Evolutionary conservation across 2,888 invertebrate genomes (phyloP).

Genomic region (Noctua janthe): DNA sequence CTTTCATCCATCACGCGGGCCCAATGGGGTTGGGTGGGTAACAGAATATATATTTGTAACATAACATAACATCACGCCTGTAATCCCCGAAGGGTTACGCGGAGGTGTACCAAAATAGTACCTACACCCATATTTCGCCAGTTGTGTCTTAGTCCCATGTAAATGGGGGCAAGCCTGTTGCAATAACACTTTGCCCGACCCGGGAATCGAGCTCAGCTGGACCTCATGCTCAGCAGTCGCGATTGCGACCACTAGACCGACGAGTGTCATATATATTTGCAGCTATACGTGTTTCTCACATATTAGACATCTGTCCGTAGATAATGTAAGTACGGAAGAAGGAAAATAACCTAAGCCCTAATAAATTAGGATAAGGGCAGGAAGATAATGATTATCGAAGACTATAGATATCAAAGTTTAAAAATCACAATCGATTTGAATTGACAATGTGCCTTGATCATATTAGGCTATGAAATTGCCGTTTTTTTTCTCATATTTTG

Average conservation of each 20-base stretch:
- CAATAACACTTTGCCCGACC: no score
- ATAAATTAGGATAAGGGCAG: not conserved
- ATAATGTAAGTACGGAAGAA: not conserved
- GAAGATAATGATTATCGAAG: not conserved
- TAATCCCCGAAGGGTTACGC: not conserved
- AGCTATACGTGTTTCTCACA: not conserved
- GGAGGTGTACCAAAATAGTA: not conserved
- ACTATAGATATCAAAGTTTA: not conserved
- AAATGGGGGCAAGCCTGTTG: no score
- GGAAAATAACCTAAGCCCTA: not conserved
- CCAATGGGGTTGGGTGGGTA: not conserved
- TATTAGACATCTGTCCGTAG: not conserved
- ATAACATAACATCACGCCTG: not conserved
- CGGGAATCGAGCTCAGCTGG: no score
- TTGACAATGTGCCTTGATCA: not conserved
- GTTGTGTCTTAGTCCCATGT: not conserved
- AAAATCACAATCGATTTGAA: not conserved
- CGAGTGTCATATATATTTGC: no score
- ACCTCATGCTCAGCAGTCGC: no score
- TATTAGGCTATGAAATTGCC: no score
- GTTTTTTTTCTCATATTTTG: no score
- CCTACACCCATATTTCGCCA: not conserved
- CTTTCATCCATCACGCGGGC: not conserved
- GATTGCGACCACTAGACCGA: no score
- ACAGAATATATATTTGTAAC: not conserved